A percentile compares a stretch with the other conserved stretches of the same genome.
Conservation (phyloP, 2,888 invertebrate species). For the Amphiduros pacificus region DNA sequence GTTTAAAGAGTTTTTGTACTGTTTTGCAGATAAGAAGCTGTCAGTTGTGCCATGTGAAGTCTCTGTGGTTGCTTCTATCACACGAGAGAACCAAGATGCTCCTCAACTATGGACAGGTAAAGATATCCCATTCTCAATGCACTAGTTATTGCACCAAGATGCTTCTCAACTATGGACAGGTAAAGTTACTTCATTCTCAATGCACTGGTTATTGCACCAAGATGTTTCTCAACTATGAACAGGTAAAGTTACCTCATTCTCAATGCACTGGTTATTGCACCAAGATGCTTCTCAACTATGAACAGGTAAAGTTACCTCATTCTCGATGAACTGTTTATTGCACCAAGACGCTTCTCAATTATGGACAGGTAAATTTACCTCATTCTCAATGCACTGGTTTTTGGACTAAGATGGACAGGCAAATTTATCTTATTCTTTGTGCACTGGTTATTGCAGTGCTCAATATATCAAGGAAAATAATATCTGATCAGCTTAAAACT, state of each 20-base stretch:
- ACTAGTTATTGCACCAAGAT: constrained; percentile 33
- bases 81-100: constrained; percentile 33
- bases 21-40: constrained; percentile 14
- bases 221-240: constrained; percentile 27
- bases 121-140: not conserved
- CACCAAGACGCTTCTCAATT: too few relatives aligned
- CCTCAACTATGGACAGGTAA: constrained; percentile 33
- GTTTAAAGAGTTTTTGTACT: not conserved
- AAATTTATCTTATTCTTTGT: too few relatives aligned
- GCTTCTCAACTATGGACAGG: constrained; percentile 32
- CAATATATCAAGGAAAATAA: too few relatives aligned
- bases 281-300: constrained; percentile 28
- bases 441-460: too few relatives aligned
- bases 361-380: too few relatives aligned
- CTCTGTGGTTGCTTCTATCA: constrained; percentile 39
- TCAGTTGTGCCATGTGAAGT: constrained; percentile 35
- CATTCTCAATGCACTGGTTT: too few relatives aligned
- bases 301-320: constrained; percentile 28
- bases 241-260: constrained; percentile 27
- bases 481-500: too few relatives aligned
- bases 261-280: constrained; percentile 28
- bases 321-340: too few relatives aligned
- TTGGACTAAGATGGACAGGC: too few relatives aligned
- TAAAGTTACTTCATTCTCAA: constrained; percentile 10
- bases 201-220: constrained; percentile 33